phyloP scores from a whole-genome alignment of 2,797 vertebrate species.

The Neosilurus mollespiculum region DNA sequence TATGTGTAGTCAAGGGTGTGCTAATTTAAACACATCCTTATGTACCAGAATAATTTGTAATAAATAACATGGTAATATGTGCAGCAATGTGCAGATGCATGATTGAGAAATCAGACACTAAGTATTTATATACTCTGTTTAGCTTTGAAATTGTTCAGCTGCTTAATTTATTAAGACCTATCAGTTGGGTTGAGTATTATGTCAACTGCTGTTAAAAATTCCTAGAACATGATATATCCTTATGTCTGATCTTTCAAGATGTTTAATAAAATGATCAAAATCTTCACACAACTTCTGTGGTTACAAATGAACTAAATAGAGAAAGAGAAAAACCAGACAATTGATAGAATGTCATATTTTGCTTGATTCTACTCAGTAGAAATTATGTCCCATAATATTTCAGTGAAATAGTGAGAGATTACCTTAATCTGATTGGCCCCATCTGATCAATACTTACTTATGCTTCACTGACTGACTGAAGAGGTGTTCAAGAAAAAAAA shows the following conservation, averaged over 20 bases:
- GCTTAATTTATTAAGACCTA: not conserved
- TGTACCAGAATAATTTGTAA: not conserved
- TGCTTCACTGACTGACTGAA: slow-evolving; percentile 30
- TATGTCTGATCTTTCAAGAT: slow-evolving; percentile 5
- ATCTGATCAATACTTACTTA: slow-evolving; percentile 30
- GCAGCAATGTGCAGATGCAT: not conserved
- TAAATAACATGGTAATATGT: not conserved
- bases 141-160: not conserved
- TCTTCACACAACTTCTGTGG: not conserved
- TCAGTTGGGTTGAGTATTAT: not conserved
- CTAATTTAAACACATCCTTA: not conserved
- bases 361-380: not conserved
- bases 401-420: not conserved
- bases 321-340: not conserved
- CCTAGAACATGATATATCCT: not conserved
- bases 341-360: not conserved
- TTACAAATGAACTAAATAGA: not conserved
- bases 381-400: not conserved
- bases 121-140: not conserved
- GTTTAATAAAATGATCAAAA: not conserved
- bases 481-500: slow-evolving; percentile 37
- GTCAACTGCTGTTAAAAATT: not conserved
- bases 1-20: not conserved
- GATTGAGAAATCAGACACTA: not conserved
- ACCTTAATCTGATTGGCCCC: not conserved